phyloP scores from a whole-genome alignment of 2,113 vertebrate genomes.

The Melanerpes aurifrons region DNA sequence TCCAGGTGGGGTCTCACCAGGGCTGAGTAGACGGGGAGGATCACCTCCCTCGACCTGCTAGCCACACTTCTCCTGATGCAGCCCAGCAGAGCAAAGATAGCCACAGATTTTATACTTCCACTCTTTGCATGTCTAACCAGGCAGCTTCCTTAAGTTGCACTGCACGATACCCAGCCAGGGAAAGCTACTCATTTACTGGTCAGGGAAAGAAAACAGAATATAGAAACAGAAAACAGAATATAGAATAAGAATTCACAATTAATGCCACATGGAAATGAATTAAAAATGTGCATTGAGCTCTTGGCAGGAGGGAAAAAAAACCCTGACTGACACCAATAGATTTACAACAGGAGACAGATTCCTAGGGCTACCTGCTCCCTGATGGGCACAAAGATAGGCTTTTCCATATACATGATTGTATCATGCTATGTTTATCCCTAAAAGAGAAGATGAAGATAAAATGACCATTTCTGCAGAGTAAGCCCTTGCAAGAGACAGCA shows the following conservation, averaged over 20 bases:
- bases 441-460: constrained; percentile 48
- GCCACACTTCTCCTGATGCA: no score
- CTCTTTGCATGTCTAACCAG: background rate
- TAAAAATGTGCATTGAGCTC: background rate
- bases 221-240: background rate
- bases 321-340: background rate
- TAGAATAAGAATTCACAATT: background rate
- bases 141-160: background rate
- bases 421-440: constrained; percentile 15
- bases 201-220: background rate
- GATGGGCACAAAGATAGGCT: background rate
- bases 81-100: background rate
- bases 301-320: background rate
- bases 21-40: no score
- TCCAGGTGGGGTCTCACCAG: no score
- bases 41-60: no score
- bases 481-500: constrained; percentile 45
- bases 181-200: background rate
- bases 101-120: background rate
- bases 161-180: background rate
- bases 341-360: constrained; percentile 25
- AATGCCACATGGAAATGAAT: background rate
- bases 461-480: constrained; percentile 41
- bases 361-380: background rate
- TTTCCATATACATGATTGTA: constrained; percentile 34